Conservation (phyloP, 2,113 vertebrate species). For the Barbus barbus region DNA sequence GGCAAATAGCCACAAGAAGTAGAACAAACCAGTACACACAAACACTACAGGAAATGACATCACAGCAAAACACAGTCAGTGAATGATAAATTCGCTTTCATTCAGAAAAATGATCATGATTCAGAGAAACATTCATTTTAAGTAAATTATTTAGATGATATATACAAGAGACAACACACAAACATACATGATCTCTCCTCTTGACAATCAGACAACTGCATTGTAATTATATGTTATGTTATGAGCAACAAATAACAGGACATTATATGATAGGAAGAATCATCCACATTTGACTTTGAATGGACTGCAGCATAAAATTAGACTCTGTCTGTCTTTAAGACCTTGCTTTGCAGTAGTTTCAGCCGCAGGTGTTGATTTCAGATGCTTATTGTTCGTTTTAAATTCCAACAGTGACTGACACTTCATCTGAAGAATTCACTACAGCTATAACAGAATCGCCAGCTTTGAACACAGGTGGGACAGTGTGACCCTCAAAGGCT, state of each 20-base stretch:
- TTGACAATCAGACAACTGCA: background rate
- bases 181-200: background rate
- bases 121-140: background rate
- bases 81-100: background rate
- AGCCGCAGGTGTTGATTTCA: background rate
- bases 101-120: background rate
- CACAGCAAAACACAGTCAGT: background rate
- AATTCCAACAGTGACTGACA: slow-evolving; percentile 14
- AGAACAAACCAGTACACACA: background rate
- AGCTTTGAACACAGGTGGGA: slow-evolving; percentile 9
- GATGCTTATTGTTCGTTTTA: background rate
- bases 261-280: background rate
- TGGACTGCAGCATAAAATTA: background rate
- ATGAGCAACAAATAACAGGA: background rate
- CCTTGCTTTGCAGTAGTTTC: background rate
- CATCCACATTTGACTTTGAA: background rate
- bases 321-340: background rate
- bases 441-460: slow-evolving; percentile 6
- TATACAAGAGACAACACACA: background rate
- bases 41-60: background rate
- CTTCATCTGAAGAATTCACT: background rate
- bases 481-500: background rate
- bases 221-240: background rate
- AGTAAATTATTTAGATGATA: background rate
- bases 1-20: slow-evolving; percentile 12